phyloP scores from a whole-genome alignment of 2,113 vertebrate species.

The Hydropotes inermis region DNA sequence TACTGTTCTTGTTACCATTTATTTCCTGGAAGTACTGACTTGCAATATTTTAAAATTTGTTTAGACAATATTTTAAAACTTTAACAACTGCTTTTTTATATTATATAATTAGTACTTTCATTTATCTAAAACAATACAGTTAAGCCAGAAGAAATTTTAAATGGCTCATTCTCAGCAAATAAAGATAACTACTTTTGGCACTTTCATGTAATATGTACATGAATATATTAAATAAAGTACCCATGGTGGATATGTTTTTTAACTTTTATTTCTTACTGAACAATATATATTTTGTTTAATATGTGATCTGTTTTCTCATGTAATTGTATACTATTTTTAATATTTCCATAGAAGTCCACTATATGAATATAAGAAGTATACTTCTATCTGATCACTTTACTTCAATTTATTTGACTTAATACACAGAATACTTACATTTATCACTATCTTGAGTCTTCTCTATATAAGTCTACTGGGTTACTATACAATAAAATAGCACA shows the following conservation, averaged over 20 bases:
- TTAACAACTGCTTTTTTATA: neutral
- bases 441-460: neutral
- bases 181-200: neutral
- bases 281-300: neutral
- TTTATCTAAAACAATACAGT: neutral
- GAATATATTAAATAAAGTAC: neutral
- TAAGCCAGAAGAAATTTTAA: neutral
- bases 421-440: neutral
- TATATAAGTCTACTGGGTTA: neutral
- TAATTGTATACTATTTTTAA: neutral
- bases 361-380: neutral
- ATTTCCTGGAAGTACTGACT: neutral
- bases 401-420: neutral
- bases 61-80: neutral
- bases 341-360: neutral
- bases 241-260: neutral
- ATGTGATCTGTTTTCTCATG: neutral
- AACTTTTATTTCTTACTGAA: neutral
- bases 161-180: neutral
- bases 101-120: neutral
- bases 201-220: neutral
- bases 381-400: neutral
- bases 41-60: constrained; percentile 4
- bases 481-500: neutral
- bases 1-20: neutral